Evolutionary conservation across 2,888 invertebrate genomes (phyloP).

Genomic region (Lepidochitona cinerea): DNA sequence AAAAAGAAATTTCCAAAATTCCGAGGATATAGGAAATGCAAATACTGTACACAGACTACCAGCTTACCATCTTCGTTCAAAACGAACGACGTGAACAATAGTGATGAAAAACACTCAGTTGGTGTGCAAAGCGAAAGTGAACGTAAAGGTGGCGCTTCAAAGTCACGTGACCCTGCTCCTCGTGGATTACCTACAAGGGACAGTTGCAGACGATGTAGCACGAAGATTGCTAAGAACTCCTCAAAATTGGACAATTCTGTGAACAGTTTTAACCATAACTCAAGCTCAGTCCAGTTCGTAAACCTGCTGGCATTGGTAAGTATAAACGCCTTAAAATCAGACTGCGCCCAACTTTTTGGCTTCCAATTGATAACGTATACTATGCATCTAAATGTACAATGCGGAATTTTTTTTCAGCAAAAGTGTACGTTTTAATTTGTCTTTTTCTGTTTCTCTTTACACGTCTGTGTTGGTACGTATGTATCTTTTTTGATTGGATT

Average conservation of each 20-base stretch:
- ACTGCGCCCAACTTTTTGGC: too few species aligned
- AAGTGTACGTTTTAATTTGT: too few species aligned
- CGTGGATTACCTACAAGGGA: background rate
- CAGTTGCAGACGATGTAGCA: background rate
- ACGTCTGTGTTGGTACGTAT: too few species aligned
- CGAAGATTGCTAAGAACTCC: background rate
- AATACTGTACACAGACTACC: background rate
- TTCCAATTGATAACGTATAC: too few species aligned
- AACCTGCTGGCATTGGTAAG: conserved; percentile 3
- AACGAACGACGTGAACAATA: background rate
- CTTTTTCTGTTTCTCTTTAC: too few species aligned
- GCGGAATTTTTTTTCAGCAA: too few species aligned
- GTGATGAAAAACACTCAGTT: too few species aligned
- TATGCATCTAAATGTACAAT: too few species aligned
- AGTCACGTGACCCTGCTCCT: background rate
- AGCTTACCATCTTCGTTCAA: background rate
- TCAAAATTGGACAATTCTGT: background rate
- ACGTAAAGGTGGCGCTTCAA: background rate
- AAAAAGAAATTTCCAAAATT: background rate
- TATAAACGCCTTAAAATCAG: too few species aligned
- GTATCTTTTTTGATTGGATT: too few species aligned
- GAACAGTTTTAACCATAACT: background rate
- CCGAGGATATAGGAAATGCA: background rate
- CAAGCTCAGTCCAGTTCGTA: background rate
- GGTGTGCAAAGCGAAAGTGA: too few species aligned